phyloP scores from a whole-genome alignment of 2,797 vertebrate species.

The Alcedo quadribrachys region DNA sequence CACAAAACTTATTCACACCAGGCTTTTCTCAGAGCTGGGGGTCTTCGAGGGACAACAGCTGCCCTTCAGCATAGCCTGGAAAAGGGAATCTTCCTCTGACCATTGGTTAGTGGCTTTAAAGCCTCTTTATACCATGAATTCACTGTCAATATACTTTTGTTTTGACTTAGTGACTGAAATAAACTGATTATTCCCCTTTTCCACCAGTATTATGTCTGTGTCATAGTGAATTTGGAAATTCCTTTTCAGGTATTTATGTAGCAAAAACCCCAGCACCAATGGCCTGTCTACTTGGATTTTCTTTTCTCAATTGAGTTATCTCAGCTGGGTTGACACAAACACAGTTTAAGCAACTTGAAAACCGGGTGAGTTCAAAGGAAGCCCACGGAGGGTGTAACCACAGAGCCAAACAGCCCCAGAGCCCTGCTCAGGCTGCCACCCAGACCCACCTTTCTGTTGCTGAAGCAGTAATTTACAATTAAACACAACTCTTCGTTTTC shows the following conservation, averaged over 20 bases:
- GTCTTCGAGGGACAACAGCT: neutral
- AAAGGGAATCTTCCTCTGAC: constrained; percentile 23
- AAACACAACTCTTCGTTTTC: neutral
- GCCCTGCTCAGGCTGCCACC: neutral
- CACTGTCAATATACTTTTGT: constrained; percentile 54
- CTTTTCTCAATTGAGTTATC: constrained; percentile 27
- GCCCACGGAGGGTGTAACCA: neutral
- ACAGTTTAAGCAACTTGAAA: constrained; percentile 34
- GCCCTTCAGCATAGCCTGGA: neutral
- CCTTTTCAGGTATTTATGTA: constrained; percentile 63
- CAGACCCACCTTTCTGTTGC: neutral
- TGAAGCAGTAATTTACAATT: neutral
- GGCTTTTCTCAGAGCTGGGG: neutral
- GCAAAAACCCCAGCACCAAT: constrained; percentile 38
- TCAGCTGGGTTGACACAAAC: constrained; percentile 53
- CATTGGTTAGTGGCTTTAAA: rapidly evolving
- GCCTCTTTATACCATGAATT: constrained; percentile 20
- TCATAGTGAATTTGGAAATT: constrained; percentile 61
- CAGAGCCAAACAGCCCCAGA: neutral
- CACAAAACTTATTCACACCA: neutral
- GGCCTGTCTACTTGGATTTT: constrained; percentile 50
- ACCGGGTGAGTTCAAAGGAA: neutral
- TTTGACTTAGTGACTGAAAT: constrained; percentile 63
- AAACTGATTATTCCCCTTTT: constrained; percentile 64
- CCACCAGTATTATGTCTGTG: constrained; percentile 57